Evolutionary conservation across 2,888 invertebrate species (phyloP).

Genomic region (Macrophya alboannulata): DNA sequence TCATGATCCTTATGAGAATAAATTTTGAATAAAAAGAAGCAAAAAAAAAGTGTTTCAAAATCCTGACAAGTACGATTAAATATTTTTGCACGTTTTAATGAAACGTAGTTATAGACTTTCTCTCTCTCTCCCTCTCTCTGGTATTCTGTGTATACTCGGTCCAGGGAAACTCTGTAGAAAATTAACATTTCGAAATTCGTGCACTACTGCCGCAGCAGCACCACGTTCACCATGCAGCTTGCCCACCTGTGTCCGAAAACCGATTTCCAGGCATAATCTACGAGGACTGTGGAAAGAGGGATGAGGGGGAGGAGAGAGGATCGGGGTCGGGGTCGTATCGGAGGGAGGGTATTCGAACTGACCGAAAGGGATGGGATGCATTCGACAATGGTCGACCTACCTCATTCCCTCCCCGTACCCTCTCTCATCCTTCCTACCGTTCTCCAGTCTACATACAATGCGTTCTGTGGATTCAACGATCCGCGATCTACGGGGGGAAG

Average conservation of each 20-base stretch:
- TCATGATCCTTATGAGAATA: no score
- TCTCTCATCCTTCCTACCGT: neutral
- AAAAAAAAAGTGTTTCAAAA: neutral
- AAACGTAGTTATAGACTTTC: neutral
- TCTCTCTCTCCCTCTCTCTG: neutral
- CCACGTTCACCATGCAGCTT: neutral
- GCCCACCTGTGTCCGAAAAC: conserved; percentile 56
- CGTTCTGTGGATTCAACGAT: conserved; percentile 58
- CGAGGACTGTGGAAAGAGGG: conserved; percentile 30
- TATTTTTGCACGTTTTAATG: neutral
- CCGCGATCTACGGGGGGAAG: conserved; percentile 25
- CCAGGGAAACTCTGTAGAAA: conserved; percentile 44
- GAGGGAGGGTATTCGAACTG: conserved; percentile 29
- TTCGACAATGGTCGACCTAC: conserved; percentile 55
- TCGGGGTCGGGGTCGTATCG: neutral
- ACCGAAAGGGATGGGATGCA: conserved; percentile 49
- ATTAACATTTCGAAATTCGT: conserved; percentile 57
- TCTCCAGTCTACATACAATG: conserved; percentile 46
- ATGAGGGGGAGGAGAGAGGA: neutral
- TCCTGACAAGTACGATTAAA: neutral
- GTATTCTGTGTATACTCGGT: neutral
- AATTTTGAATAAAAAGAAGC: neutral
- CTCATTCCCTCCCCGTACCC: neutral
- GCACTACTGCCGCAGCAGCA: conserved; percentile 1
- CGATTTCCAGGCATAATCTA: conserved; percentile 59